Percentiles rank a stretch among this genome's conserved stretches.
These are phyloP conservation scores for Plebejus argus DNA, from an alignment of 2,888 invertebrate genomes.

Conservation along the genomic window DNA sequence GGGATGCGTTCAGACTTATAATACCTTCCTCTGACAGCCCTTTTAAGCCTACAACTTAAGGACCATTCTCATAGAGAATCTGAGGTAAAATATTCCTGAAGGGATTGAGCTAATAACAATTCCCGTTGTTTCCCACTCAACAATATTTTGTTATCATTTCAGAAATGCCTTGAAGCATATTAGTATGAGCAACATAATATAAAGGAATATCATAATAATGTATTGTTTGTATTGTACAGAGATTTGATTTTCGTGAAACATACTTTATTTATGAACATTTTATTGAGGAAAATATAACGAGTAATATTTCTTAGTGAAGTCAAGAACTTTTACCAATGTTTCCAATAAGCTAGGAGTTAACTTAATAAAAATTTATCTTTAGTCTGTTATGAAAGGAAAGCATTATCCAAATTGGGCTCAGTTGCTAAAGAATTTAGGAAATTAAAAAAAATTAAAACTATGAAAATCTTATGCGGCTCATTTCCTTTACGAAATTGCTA, in stretches of 20 bases:
- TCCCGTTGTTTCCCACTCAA: neutral
- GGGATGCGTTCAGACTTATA: neutral
- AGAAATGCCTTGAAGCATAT: neutral
- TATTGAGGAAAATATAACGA: constrained; percentile 7
- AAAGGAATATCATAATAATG: neutral
- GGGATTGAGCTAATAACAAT: neutral
- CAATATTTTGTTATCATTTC: constrained; percentile 17
- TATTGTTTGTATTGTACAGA: neutral
- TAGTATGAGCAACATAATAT: neutral
- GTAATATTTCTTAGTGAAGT: neutral
- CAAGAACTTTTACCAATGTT: neutral
- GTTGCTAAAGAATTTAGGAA: too few species aligned
- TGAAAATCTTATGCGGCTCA: too few species aligned
- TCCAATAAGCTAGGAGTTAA: neutral
- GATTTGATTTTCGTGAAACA: neutral
- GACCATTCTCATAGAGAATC: neutral
- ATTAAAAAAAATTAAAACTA: too few species aligned
- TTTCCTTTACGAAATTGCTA: too few species aligned
- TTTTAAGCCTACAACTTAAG: neutral
- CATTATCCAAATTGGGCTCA: too few species aligned
- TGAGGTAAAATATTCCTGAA: neutral
- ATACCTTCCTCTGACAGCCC: neutral
- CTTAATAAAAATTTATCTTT: too few species aligned
- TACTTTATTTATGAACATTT: neutral
- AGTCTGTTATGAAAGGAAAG: too few species aligned